Evolutionary conservation across 2,888 invertebrate species (phyloP), one percentile per base, ranked within the genome.

Genomic region (Leptinotarsa rubiginosa): DNA sequence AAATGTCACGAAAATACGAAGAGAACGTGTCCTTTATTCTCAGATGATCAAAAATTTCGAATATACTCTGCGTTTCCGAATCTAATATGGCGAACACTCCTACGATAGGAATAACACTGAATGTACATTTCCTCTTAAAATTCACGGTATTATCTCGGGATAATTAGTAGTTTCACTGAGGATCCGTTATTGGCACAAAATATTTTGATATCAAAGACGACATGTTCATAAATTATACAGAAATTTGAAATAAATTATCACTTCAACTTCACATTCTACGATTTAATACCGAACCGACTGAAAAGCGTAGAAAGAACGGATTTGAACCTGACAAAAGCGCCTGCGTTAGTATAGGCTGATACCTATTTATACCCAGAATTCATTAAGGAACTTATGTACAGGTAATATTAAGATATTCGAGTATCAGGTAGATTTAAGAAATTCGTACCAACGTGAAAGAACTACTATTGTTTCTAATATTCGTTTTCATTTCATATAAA

Each of bases 71-170:
- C 22, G 56, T 62, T 62, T 41, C 18, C 10, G 7, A 62, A 62
- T 31, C 62, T 41, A 62, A 62, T 62, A 62, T 62, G 62, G 62
- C 62, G 62, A 25, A 31, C n/a, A 31, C 31, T 31, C n/a, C 31
- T 10, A n/a, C 41, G n/a, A 16, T n/a, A n/a, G 7, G 12, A 62
- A n/a, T n/a, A n/a, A n/a, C 41, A 62, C 62, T 31, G 62, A n/a
- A 25, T 31, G 62, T 31, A 62, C 62, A 62, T 41, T 31, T 62
- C 18, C 25, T n/a, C 16, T 16, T 13, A 2, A 59, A 5, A 62
- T 62, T 62, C 62, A 41, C 62, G 31, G 16, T 25, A n/a, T 62
- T 15, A 5, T 31, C 15, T 62, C 25, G 15, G 25, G 22, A 22
- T 59, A 41, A 2, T 41, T 41, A 41, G 41, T 10, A 41, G 41